These are phyloP conservation scores for Yponomeuta sedellus DNA, from an alignment of 2,888 invertebrate genomes.

Conservation along the genomic window DNA sequence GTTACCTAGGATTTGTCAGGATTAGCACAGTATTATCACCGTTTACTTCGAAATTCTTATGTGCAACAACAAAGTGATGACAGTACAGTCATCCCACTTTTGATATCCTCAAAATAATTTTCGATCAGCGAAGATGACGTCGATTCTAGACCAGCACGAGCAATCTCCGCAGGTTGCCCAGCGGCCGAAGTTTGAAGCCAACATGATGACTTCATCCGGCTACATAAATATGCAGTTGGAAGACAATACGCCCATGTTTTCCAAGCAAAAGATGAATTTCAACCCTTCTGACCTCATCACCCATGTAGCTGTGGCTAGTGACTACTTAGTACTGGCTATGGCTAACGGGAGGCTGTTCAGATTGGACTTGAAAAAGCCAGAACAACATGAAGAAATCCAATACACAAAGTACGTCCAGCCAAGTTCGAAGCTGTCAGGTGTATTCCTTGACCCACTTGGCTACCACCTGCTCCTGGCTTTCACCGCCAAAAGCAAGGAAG, in stretches of 20 bases:
- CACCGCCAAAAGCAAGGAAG: conserved; percentile 75
- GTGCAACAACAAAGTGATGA: not conserved
- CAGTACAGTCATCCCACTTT: not conserved
- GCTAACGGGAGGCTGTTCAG: conserved; percentile 87
- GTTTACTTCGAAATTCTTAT: not conserved
- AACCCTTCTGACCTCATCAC: conserved; percentile 87
- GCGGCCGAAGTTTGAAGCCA: conserved; percentile 48
- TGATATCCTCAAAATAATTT: not conserved
- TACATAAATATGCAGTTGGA: conserved; percentile 76
- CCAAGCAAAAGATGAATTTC: conserved; percentile 88
- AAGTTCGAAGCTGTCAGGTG: conserved; percentile 77
- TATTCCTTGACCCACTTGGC: conserved; percentile 92
- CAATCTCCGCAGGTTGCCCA: conserved; percentile 80
- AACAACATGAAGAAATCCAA: conserved; percentile 86
- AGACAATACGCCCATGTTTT: conserved; percentile 90
- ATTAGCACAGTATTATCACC: not conserved
- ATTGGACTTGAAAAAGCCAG: conserved; percentile 87
- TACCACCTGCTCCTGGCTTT: conserved; percentile 89
- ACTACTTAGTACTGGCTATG: conserved; percentile 89
- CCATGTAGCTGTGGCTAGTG: conserved; percentile 88
- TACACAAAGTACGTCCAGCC: conserved; percentile 79
- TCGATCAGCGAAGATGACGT: conserved; percentile 78
- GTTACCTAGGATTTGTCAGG: too few species aligned
- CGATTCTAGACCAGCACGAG: conserved; percentile 90
- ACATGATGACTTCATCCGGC: conserved; percentile 69